Evolutionary conservation across 2,888 invertebrate species (phyloP).

Genomic region (Microctonus brassicae): DNA sequence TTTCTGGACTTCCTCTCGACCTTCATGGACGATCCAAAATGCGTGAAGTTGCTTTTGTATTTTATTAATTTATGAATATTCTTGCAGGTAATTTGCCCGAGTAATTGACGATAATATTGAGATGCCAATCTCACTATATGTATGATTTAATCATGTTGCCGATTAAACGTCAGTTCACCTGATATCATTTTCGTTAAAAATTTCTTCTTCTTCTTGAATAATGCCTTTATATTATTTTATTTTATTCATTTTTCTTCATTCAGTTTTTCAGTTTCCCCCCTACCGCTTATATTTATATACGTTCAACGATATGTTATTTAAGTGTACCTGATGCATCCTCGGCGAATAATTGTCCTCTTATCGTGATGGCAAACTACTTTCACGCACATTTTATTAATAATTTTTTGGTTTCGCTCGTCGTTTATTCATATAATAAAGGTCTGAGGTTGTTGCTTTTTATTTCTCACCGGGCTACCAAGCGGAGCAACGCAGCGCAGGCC

Average conservation of each 20-base stretch:
- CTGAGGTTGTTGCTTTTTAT: constrained; percentile 32
- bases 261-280: too few relatives aligned
- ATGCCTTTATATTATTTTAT: constrained; percentile 1
- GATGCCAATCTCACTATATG: background rate
- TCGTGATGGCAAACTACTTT: constrained; percentile 33
- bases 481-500: constrained; percentile 50
- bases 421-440: constrained; percentile 36
- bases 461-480: constrained; percentile 48
- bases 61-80: background rate
- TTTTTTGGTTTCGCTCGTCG: constrained; percentile 18
- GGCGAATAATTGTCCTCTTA: constrained; percentile 51
- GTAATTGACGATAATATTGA: background rate
- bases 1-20: constrained; percentile 13
- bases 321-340: constrained; percentile 64
- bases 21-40: constrained; percentile 13
- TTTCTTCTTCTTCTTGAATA: background rate
- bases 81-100: constrained; percentile 16
- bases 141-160: constrained; percentile 11
- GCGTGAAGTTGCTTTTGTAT: constrained; percentile 4
- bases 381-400: constrained; percentile 24
- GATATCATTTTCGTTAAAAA: constrained; percentile 2
- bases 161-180: constrained; percentile 19
- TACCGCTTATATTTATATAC: too few relatives aligned
- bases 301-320: constrained; percentile 64
- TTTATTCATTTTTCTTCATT: constrained; percentile 25